Percentiles rank a stretch among this genome's conserved stretches.
Conservation (phyloP, 2,888 invertebrate species). For the Sphecodes monilicornis region DNA sequence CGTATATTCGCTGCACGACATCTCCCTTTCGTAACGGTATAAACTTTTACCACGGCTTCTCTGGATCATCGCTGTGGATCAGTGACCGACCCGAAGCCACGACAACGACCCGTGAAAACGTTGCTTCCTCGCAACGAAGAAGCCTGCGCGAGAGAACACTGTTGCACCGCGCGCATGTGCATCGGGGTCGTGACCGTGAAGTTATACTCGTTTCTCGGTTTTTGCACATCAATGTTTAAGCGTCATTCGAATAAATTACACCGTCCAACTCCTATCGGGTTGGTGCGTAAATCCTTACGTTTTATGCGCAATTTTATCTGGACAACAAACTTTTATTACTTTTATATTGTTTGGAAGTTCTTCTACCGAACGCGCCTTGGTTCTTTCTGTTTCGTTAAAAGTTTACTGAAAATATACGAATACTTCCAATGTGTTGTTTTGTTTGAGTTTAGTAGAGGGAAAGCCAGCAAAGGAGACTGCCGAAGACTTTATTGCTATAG, state of each 20-base stretch:
- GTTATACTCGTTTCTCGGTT: constrained; percentile 18
- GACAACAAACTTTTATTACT: neutral
- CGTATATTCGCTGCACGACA: constrained; percentile 58
- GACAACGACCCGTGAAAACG: constrained; percentile 69
- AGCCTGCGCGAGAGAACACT: constrained; percentile 34
- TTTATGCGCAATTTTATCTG: neutral
- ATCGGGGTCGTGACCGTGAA: constrained; percentile 37
- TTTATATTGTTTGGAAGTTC: too few relatives aligned
- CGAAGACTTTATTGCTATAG: too few relatives aligned
- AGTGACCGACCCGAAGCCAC: constrained; percentile 74
- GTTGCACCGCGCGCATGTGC: neutral
- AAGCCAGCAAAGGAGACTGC: too few relatives aligned
- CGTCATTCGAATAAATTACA: neutral
- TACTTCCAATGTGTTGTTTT: too few relatives aligned
- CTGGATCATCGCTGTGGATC: constrained; percentile 72
- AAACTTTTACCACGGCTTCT: constrained; percentile 68
- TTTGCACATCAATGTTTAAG: neutral
- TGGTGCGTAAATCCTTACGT: neutral
- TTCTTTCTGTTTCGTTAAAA: too few relatives aligned
- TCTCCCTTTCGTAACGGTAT: constrained; percentile 70
- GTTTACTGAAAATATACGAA: too few relatives aligned
- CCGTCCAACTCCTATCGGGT: neutral
- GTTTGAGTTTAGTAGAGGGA: too few relatives aligned
- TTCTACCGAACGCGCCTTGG: too few relatives aligned
- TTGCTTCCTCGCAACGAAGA: constrained; percentile 23